phyloP scores from a whole-genome alignment of 1,140 invertebrate genomes.

The Ooceraea biroi region DNA sequence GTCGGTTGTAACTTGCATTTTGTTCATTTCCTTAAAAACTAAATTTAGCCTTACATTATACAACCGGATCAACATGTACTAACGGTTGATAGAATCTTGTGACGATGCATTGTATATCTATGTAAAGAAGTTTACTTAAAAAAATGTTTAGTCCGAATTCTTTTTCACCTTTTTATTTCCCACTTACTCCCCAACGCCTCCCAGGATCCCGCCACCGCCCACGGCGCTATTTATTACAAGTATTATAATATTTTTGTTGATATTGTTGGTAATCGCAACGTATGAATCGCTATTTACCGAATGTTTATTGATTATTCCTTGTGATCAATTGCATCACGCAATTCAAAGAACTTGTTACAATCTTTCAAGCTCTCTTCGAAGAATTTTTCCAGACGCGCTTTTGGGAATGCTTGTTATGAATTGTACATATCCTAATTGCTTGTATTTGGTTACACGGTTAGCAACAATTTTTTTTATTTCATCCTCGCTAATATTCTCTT shows the following conservation, averaged over 20 bases:
- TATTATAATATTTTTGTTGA: slow-evolving; percentile 61
- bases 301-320: background rate
- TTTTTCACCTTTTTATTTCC: background rate
- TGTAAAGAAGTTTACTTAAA: too few relatives aligned
- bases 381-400: slow-evolving; percentile 91
- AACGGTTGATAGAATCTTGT: too few relatives aligned
- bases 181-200: too few relatives aligned
- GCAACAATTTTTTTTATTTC: slow-evolving; percentile 87
- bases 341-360: background rate
- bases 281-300: background rate
- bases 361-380: slow-evolving; percentile 87
- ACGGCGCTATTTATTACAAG: slow-evolving; percentile 68
- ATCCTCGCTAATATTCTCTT: slow-evolving; percentile 80
- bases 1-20: too few relatives aligned
- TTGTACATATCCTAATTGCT: slow-evolving; percentile 89
- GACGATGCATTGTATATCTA: too few relatives aligned
- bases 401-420: slow-evolving; percentile 91
- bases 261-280: background rate
- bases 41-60: too few relatives aligned
- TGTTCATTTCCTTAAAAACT: too few relatives aligned
- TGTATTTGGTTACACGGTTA: slow-evolving; percentile 88
- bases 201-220: too few relatives aligned
- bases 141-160: too few relatives aligned
- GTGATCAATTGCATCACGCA: background rate
- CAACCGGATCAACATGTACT: too few relatives aligned